A percentile compares a stretch with the other conserved stretches of the same genome.
Conservation (phyloP, 2,113 vertebrate species). For the Phoxinus phoxinus region DNA sequence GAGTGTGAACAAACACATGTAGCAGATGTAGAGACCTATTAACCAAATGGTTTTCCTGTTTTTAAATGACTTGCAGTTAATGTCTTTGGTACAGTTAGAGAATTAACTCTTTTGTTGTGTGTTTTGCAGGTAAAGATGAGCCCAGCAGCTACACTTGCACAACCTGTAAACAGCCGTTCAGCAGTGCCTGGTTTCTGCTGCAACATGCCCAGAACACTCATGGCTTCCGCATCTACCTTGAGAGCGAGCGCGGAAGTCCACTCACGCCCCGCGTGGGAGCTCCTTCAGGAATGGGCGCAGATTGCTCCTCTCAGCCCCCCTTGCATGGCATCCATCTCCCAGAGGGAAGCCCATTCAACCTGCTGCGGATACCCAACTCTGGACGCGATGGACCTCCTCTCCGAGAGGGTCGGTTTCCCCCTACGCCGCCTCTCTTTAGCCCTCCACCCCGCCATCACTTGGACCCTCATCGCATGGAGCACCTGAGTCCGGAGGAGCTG, state of each 20-base stretch:
- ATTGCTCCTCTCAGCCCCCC: constrained; percentile 95
- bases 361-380: constrained; percentile 96
- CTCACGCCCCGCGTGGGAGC: constrained; percentile 97
- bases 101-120: neutral
- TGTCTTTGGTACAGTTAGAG: neutral
- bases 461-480: constrained; percentile 95
- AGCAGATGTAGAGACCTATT: constrained; percentile 1
- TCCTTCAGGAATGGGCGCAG: constrained; percentile 93
- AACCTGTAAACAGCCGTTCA: constrained; percentile 98
- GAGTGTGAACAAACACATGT: constrained; percentile 14
- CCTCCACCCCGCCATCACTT: constrained; percentile 98
- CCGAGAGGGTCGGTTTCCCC: constrained; percentile 91
- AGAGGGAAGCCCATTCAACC: constrained; percentile 98
- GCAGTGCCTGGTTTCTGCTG: constrained; percentile 99
- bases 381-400: constrained; percentile 89
- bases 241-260: constrained; percentile 97
- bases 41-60: neutral
- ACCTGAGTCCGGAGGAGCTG: constrained; percentile 98
- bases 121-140: constrained; percentile 95
- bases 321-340: constrained; percentile 99
- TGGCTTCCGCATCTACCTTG: constrained; percentile 99
- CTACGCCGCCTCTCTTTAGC: constrained; percentile 97
- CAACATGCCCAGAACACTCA: constrained; percentile 99
- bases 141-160: constrained; percentile 99
- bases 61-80: constrained; percentile 6